phyloP scores from a whole-genome alignment of 2,888 invertebrate genomes.

The Cyclophora albipunctata region DNA sequence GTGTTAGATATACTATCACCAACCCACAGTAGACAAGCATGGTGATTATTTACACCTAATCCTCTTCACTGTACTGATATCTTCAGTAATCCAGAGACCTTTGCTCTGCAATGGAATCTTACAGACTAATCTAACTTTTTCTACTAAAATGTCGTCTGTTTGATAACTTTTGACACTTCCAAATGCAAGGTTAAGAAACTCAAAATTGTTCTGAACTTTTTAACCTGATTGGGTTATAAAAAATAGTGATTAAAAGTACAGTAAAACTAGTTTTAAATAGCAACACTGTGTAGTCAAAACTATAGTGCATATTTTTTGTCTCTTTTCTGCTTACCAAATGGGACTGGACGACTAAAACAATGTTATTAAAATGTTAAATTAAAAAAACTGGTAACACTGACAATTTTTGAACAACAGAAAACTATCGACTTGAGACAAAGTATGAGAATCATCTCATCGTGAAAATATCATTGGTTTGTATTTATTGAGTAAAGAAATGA shows the following conservation, averaged over 20 bases:
- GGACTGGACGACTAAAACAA: slow-evolving; percentile 55
- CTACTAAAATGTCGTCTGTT: too few species aligned
- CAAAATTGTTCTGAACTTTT: too few species aligned
- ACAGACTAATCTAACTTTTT: too few species aligned
- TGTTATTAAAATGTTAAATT: slow-evolving; percentile 11
- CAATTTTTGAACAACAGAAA: slow-evolving; percentile 81
- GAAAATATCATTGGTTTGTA: slow-evolving; percentile 95
- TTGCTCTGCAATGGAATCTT: too few species aligned
- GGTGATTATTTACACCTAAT: too few species aligned
- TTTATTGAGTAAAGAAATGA: slow-evolving; percentile 36
- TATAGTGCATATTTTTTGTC: slow-evolving; percentile 67
- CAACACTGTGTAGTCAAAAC: slow-evolving; percentile 34
- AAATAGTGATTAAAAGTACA: slow-evolving; percentile 13
- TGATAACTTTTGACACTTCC: too few species aligned
- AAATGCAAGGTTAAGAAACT: too few species aligned
- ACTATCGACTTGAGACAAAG: slow-evolving; percentile 97
- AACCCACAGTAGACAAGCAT: too few species aligned
- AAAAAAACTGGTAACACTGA: slow-evolving; percentile 31
- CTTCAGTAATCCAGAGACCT: too few species aligned
- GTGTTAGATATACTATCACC: too few species aligned
- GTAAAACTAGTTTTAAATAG: slow-evolving; percentile 9
- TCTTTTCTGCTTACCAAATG: slow-evolving; percentile 70
- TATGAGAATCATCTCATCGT: slow-evolving; percentile 98
- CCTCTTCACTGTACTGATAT: too few species aligned
- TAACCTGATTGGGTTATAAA: slow-evolving; percentile 6